Base-by-base conservation (phyloP, 2,113 vertebrate genomes). In the Leuciscus idus region DNA sequence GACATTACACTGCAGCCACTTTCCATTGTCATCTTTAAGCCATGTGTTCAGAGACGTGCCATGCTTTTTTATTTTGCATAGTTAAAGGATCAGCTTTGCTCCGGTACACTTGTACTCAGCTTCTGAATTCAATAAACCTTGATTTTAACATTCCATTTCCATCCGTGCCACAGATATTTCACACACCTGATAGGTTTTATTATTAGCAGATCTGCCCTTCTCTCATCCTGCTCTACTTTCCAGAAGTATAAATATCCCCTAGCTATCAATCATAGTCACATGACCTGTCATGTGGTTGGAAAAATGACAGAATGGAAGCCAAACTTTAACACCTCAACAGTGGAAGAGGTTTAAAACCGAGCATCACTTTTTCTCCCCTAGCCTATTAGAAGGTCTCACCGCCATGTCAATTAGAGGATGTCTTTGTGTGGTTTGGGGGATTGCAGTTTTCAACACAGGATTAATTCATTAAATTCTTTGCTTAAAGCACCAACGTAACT, bases 141-240 rank as follows among this genome's bases (percentile, higher is more conserved):
- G 39, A 21, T 82, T 64, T 50, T 28, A 62, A 23, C 36, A 68
- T 68, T 33, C 30, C 46, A 19, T 48, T 61, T 11, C 39, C 15
- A 26, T n/a, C 30, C 12, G 0, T 62, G 30, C 36, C 28, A 39
- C 28, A 73, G 81, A 83, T 70, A 70, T 57, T 55, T 72, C 17
- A 52, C 48, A 36, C 48, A 73, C 68, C 68, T 83, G 64, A 83
- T 68, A 39, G 46, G 62, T 57, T 73, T 23, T 83, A 73, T 83
- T 83, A 83, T 73, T 73, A 83, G 81, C 12, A 36, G 21, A 83
- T 83, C 81, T 59, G 48, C 66, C 66, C 81, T 73, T 57, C 50
- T 83, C 81, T 73, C 64, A 72, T 72, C 66, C 48, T 83, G 81
- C 50, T 83, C 81, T n/a, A 83, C 66, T 83, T 83, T 83, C 66